Base-by-base conservation (phyloP, 2,797 vertebrate species). In the Potorous gilbertii region DNA sequence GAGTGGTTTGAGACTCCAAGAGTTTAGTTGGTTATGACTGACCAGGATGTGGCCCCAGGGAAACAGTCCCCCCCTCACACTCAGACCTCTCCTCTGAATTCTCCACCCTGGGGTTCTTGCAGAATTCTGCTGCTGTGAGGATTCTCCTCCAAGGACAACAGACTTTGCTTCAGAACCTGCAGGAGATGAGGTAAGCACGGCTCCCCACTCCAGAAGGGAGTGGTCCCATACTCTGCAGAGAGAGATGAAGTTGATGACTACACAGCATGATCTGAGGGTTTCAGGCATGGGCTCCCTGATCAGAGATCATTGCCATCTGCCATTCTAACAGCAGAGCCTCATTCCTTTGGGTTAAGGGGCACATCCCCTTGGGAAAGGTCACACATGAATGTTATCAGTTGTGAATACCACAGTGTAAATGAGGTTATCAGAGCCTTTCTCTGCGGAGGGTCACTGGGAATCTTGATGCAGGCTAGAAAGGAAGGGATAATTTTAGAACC, bases 81-180 rank as follows among this genome's bases (percentile, higher is more conserved):
- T 2, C n/a, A 74, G 74, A 24, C 40, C 74, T 11, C 50, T 12
- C 50, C 74, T 11, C 24, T 50, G 24, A 87, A 27, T 50, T 9
- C 40, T 3, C 74, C 55, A 95, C 21, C 91, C 56, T 93, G 90
- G 18, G 52, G 34, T 21, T 97, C 50, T 91, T 90, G 5, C 87
- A 98, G 97, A 95, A 97, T 55, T 93, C 94, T 21, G 90, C 55
- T 92, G 93, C 95, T 66, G 56, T 96, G 81, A 87, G 96, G n/a
- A 31, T 95, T 55, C 94, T 97, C 62, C 52, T 97, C 74, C 52
- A 0, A 55, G 97, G 95, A 93, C 97, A 98, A 96, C 56, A 0
- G 56, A 90, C 66, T 92, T 94, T 97, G 56, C 96, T 97, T 89
- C 91, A 94, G 91, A 31, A 95, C 93, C 62, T 98, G 55, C 93